A percentile compares a stretch with the other conserved stretches of the same genome.
phyloP scores from a whole-genome alignment of 2,113 vertebrate species.

The Actenoides lindsayi region DNA sequence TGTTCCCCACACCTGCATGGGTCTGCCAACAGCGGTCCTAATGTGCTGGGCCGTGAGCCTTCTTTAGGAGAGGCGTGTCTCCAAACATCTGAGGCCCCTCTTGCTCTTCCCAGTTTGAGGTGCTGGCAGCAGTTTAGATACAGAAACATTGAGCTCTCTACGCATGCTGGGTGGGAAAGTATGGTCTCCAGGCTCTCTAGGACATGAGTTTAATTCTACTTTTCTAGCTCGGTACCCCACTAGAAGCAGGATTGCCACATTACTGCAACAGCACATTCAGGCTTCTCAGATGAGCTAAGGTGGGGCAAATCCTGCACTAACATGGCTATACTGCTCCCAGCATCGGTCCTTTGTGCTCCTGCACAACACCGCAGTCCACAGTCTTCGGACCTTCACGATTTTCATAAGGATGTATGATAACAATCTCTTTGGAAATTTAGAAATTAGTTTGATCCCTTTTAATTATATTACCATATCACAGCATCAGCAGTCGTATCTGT shows the following conservation, averaged over 20 bases:
- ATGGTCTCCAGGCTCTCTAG: background rate
- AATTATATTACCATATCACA: background rate
- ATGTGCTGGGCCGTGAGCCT: background rate
- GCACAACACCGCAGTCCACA: background rate
- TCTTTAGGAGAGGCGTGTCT: background rate
- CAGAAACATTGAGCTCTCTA: background rate
- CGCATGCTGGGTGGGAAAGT: background rate
- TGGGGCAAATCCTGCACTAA: background rate
- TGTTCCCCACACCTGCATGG: background rate
- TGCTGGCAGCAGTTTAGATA: background rate
- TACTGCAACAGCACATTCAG: background rate
- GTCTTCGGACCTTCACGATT: background rate
- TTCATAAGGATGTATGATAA: background rate
- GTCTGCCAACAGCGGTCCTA: background rate
- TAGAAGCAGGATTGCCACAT: background rate
- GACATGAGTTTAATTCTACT: background rate
- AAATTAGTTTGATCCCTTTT: background rate
- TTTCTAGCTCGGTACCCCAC: background rate
- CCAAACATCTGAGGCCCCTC: background rate
- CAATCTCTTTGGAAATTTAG: background rate
- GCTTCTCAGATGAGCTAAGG: background rate
- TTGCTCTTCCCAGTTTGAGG: background rate
- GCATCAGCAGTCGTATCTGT: background rate
- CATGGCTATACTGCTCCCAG: rapidly evolving
- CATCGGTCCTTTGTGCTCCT: background rate